These are phyloP conservation scores for Chrysocyon brachyurus DNA, from an alignment of 2,797 vertebrate species.

Conservation along the genomic window DNA sequence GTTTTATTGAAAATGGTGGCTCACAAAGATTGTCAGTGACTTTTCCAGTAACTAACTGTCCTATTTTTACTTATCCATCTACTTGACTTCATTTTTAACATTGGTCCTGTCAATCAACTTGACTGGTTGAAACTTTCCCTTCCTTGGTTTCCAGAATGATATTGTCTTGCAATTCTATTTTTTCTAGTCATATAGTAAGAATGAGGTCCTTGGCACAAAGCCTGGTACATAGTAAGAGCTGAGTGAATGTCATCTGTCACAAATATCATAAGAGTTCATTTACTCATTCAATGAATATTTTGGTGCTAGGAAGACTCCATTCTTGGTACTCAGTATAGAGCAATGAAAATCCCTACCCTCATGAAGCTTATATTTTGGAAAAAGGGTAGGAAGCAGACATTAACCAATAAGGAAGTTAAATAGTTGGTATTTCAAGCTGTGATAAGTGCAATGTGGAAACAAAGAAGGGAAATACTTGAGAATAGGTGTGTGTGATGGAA, in stretches of 20 bases:
- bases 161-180: not conserved
- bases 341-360: not conserved
- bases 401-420: not conserved
- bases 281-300: not conserved
- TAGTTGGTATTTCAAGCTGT: not conserved
- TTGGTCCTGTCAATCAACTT: not conserved
- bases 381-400: not conserved
- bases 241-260: not conserved
- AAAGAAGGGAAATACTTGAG: not conserved
- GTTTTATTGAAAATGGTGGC: not conserved
- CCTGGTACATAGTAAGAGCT: not conserved
- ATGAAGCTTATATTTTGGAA: not conserved
- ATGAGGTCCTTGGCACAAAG: not conserved
- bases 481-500: not conserved
- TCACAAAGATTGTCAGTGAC: not conserved
- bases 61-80: conserved; percentile 2
- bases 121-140: not conserved
- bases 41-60: not conserved
- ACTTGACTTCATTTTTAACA: conserved; percentile 7
- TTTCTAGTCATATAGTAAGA: not conserved
- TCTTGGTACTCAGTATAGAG: not conserved
- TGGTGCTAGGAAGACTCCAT: not conserved
- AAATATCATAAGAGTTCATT: not conserved
- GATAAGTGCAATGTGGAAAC: not conserved
- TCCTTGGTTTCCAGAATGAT: not conserved